Conservation (phyloP, 2,888 invertebrate genomes). For the Lamproptera curius region DNA sequence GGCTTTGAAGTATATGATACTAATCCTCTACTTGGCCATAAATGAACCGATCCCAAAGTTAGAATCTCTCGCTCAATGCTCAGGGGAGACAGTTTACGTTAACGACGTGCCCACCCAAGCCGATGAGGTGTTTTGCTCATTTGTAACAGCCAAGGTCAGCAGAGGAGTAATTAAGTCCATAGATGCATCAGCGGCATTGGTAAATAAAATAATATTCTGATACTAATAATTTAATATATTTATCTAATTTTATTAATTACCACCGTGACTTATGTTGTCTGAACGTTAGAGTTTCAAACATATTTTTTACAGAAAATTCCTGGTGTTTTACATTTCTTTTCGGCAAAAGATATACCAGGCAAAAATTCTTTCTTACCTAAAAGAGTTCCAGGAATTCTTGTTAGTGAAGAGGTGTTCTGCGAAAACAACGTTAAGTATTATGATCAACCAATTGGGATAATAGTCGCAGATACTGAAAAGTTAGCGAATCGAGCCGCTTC, state of each 20-base stretch:
- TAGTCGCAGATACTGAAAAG: conserved; percentile 79
- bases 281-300: no score
- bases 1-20: conserved; percentile 81
- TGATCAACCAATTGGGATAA: conserved; percentile 83
- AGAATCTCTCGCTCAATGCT: conserved; percentile 79
- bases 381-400: conserved; percentile 28
- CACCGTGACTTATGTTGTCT: no score
- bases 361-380: conserved; percentile 73
- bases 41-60: conserved; percentile 82
- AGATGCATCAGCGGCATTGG: conserved; percentile 81
- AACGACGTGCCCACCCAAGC: conserved; percentile 78
- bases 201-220: conserved; percentile 41
- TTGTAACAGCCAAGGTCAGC: conserved; percentile 76
- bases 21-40: conserved; percentile 79
- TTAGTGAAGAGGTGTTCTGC: conserved; percentile 69
- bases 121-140: conserved; percentile 82
- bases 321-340: conserved; percentile 82
- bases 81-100: conserved; percentile 82
- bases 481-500: conserved; percentile 26
- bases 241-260: no score
- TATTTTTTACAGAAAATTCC: conserved; percentile 72
- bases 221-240: no score
- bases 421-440: conserved; percentile 77
- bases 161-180: conserved; percentile 78
- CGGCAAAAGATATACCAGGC: conserved; percentile 84